Conservation (phyloP, 2,113 vertebrate species). For the Notothenia rossii region DNA sequence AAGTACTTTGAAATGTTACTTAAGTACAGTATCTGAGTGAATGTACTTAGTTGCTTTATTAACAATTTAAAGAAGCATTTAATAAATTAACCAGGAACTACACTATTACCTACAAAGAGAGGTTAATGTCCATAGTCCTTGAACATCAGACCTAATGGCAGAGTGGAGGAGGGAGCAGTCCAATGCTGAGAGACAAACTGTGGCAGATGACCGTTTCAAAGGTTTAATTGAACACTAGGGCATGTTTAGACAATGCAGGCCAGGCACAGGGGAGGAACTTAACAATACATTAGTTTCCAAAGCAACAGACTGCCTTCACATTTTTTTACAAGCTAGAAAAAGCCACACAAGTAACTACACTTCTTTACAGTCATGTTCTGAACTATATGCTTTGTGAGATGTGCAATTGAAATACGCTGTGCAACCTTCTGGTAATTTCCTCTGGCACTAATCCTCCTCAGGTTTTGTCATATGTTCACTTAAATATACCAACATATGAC, state of each 20-base stretch:
- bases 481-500: neutral
- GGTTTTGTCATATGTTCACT: neutral
- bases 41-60: too few relatives aligned
- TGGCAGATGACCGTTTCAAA: neutral
- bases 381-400: neutral
- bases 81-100: neutral
- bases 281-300: neutral
- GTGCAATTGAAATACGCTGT: neutral
- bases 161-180: neutral
- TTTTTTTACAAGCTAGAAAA: neutral
- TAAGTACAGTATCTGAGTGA: too few relatives aligned
- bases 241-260: conserved; percentile 4
- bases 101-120: conserved; percentile 20
- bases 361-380: neutral
- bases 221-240: neutral
- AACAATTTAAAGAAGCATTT: conserved; percentile 8
- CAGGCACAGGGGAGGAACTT: neutral
- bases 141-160: conserved; percentile 12
- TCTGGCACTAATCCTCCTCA: neutral
- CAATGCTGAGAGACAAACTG: neutral
- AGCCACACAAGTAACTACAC: neutral
- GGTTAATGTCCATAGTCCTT: neutral
- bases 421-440: neutral
- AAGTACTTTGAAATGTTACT: too few relatives aligned
- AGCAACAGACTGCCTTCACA: neutral